These are phyloP conservation scores for Lagopus leucura DNA, from an alignment of 2,113 vertebrate species.

Conservation along the genomic window DNA sequence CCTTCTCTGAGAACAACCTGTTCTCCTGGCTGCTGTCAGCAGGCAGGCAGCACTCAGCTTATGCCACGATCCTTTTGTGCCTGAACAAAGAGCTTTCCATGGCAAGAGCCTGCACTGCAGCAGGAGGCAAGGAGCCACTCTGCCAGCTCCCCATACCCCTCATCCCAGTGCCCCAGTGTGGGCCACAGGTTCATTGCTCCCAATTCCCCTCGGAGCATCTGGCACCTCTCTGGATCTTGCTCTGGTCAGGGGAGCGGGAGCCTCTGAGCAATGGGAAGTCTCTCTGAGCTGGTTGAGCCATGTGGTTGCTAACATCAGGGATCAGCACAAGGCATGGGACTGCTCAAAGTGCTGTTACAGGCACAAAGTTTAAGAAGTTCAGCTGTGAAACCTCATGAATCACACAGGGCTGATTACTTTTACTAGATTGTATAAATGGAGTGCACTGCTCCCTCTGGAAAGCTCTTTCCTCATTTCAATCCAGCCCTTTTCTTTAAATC, in stretches of 20 bases:
- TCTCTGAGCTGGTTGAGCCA: background rate
- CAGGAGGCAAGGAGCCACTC: constrained; percentile 12
- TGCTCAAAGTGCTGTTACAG: background rate
- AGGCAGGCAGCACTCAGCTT: constrained; percentile 30
- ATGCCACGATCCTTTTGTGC: constrained; percentile 51
- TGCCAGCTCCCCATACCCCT: background rate
- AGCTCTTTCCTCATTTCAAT: background rate
- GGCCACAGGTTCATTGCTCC: background rate
- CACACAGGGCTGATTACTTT: background rate
- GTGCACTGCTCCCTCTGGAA: background rate
- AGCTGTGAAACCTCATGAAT: background rate
- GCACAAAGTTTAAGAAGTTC: background rate
- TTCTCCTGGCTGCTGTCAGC: constrained; percentile 28
- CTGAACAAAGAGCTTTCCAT: constrained; percentile 34
- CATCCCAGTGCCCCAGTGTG: background rate
- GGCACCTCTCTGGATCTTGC: too few species aligned
- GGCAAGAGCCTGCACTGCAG: constrained; percentile 20
- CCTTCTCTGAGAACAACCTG: constrained; percentile 59
- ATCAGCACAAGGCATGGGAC: background rate
- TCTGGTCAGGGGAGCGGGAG: too few species aligned
- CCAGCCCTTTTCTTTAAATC: background rate
- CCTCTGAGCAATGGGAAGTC: background rate
- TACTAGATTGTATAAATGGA: background rate
- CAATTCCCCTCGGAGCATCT: background rate
- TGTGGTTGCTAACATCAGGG: background rate